A percentile compares a stretch with the other conserved stretches of the same genome.
phyloP scores from a whole-genome alignment of 1,140 invertebrate species.

The Dreissena polymorpha region DNA sequence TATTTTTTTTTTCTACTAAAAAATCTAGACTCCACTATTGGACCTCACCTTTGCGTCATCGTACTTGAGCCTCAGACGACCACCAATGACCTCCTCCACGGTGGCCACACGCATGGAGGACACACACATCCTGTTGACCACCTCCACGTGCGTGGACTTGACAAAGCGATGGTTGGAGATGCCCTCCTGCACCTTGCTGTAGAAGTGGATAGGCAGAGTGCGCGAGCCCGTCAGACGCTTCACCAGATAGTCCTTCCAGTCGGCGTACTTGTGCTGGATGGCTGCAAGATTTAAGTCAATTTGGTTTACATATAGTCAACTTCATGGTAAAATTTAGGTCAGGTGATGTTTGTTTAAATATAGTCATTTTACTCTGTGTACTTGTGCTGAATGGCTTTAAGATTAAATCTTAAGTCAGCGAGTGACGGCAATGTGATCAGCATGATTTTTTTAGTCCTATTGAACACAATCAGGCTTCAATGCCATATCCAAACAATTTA shows the following conservation, averaged over 20 bases:
- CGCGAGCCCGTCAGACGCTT: slow-evolving; percentile 94
- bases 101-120: slow-evolving; percentile 94
- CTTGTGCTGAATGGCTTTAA: slow-evolving; percentile 87
- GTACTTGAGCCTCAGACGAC: slow-evolving; percentile 94
- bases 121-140: slow-evolving; percentile 97
- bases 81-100: slow-evolving; percentile 94
- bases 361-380: slow-evolving; percentile 98
- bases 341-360: too few species aligned
- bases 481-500: too few species aligned
- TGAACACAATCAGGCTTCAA: too few species aligned
- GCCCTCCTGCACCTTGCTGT: slow-evolving; percentile 86
- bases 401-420: background rate
- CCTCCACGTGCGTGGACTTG: slow-evolving; percentile 92
- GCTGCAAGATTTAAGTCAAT: slow-evolving; percentile 61
- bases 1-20: too few species aligned
- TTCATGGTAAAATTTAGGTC: too few species aligned
- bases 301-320: too few species aligned
- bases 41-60: slow-evolving; percentile 87
- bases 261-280: slow-evolving; percentile 92
- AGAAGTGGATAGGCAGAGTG: slow-evolving; percentile 95
- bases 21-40: too few species aligned
- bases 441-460: too few species aligned
- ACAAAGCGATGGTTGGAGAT: slow-evolving; percentile 77
- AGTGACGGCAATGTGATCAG: too few species aligned
- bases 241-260: slow-evolving; percentile 97